These are phyloP conservation scores for Aporophyla lueneburgensis DNA, from an alignment of 2,888 invertebrate genomes.

Conservation along the genomic window DNA sequence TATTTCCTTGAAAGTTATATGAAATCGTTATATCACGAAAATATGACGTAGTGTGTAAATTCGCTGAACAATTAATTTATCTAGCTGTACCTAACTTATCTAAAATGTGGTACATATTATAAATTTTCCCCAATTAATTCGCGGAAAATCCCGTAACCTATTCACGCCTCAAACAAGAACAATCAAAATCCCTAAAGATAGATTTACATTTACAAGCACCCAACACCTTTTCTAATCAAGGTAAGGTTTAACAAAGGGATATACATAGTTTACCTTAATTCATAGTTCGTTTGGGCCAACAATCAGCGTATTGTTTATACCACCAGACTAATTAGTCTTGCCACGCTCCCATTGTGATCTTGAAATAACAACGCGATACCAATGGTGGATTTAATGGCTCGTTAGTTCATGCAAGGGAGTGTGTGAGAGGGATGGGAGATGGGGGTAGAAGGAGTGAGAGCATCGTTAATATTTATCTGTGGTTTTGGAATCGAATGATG, in stretches of 20 bases:
- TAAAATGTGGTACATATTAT: not conserved
- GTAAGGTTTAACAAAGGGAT: slow-evolving; percentile 45
- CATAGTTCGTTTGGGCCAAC: slow-evolving; percentile 56
- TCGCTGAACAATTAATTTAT: not conserved
- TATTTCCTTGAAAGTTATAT: not conserved
- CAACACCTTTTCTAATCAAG: slow-evolving; percentile 51
- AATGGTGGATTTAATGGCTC: slow-evolving; percentile 67
- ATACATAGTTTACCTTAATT: slow-evolving; percentile 53
- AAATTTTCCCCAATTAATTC: not conserved
- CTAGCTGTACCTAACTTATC: not conserved
- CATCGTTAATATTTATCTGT: slow-evolving; percentile 40
- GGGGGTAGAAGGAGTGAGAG: slow-evolving; percentile 8
- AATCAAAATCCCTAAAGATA: slow-evolving; percentile 30
- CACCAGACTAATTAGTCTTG: slow-evolving; percentile 64
- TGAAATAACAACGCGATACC: slow-evolving; percentile 63
- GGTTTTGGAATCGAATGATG: slow-evolving; percentile 33
- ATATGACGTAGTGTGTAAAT: not conserved
- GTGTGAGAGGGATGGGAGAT: slow-evolving; percentile 26
- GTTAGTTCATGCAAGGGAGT: slow-evolving; percentile 60
- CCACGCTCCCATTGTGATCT: slow-evolving; percentile 60
- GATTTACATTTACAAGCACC: slow-evolving; percentile 44
- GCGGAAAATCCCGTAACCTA: slow-evolving; percentile 11
- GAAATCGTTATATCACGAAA: not conserved
- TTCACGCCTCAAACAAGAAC: slow-evolving; percentile 19
- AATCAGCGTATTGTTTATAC: slow-evolving; percentile 64